These are phyloP conservation scores for Acleris emargana DNA, from an alignment of 2,888 invertebrate genomes.

Conservation along the genomic window DNA sequence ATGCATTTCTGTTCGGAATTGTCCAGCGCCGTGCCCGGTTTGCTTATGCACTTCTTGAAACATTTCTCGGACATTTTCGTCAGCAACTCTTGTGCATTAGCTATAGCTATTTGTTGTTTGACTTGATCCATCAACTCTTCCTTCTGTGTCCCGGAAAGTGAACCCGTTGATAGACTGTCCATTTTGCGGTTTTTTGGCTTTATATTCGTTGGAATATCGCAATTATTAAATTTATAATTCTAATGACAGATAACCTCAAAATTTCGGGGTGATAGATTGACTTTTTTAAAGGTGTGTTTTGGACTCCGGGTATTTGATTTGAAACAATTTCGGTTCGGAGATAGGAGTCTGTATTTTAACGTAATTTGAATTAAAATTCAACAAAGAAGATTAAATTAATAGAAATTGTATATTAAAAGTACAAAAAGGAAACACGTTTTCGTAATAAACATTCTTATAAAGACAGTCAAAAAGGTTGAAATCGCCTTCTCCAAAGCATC, in stretches of 20 bases:
- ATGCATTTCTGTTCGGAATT: slow-evolving; percentile 97
- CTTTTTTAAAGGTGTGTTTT: not conserved
- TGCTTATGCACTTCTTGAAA: slow-evolving; percentile 96
- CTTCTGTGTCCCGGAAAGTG: slow-evolving; percentile 87
- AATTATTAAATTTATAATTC: slow-evolving; percentile 37
- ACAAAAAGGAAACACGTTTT: too few relatives aligned
- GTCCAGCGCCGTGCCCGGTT: slow-evolving; percentile 95
- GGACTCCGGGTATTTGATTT: not conserved
- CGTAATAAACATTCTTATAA: too few relatives aligned
- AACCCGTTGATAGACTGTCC: slow-evolving; percentile 83
- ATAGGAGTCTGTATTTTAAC: too few relatives aligned
- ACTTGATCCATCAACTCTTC: slow-evolving; percentile 97
- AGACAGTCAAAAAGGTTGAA: too few relatives aligned
- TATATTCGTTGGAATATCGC: slow-evolving; percentile 19
- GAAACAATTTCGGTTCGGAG: too few relatives aligned
- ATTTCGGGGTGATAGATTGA: slow-evolving; percentile 10
- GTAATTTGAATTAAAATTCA: too few relatives aligned
- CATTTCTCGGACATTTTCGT: slow-evolving; percentile 99
- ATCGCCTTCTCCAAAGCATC: too few relatives aligned
- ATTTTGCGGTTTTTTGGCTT: slow-evolving; percentile 59
- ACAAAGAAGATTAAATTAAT: too few relatives aligned
- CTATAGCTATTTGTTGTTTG: slow-evolving; percentile 97
- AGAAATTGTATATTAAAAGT: too few relatives aligned
- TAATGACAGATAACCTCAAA: slow-evolving; percentile 62
- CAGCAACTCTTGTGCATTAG: slow-evolving; percentile 95